phyloP scores from a whole-genome alignment of 2,888 invertebrate genomes.

The Mamestra brassicae region DNA sequence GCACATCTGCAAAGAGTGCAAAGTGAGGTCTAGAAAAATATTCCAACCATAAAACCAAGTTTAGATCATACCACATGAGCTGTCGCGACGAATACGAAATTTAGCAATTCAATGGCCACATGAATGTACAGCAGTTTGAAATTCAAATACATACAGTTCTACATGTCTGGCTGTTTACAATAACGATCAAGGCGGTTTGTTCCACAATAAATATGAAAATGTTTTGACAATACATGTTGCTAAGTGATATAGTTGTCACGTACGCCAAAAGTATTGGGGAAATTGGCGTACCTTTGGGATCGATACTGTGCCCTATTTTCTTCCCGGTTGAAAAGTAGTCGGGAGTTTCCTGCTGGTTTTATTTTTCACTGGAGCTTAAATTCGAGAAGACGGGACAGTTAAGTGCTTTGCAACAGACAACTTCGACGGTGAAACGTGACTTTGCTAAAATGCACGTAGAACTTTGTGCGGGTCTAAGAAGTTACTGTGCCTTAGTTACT shows the following conservation, averaged over 20 bases:
- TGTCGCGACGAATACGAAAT: conserved; percentile 18
- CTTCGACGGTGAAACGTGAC: conserved; percentile 1
- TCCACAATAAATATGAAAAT: conserved; percentile 32
- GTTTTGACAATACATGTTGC: conserved; percentile 15
- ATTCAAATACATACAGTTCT: conserved; percentile 49
- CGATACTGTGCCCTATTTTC: background rate
- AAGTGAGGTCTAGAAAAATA: conserved; percentile 1
- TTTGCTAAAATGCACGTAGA: conserved; percentile 14
- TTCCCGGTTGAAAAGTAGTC: background rate
- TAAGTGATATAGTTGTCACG: conserved; percentile 19
- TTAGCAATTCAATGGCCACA: conserved; percentile 46
- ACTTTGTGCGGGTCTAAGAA: background rate
- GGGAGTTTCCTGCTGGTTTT: background rate
- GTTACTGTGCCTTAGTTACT: background rate
- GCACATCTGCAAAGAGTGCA: background rate
- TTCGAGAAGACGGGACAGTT: background rate
- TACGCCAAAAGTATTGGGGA: background rate
- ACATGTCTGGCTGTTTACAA: conserved; percentile 44
- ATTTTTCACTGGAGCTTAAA: background rate
- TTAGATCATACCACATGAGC: conserved; percentile 18
- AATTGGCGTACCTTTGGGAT: background rate
- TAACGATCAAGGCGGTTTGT: conserved; percentile 30
- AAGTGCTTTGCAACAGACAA: background rate
- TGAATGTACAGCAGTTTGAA: conserved; percentile 35
- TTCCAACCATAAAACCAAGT: conserved; percentile 23